These are phyloP conservation scores for Lepilemur ruficaudatus DNA, from an alignment of 2,797 vertebrate genomes.

Conservation along the genomic window DNA sequence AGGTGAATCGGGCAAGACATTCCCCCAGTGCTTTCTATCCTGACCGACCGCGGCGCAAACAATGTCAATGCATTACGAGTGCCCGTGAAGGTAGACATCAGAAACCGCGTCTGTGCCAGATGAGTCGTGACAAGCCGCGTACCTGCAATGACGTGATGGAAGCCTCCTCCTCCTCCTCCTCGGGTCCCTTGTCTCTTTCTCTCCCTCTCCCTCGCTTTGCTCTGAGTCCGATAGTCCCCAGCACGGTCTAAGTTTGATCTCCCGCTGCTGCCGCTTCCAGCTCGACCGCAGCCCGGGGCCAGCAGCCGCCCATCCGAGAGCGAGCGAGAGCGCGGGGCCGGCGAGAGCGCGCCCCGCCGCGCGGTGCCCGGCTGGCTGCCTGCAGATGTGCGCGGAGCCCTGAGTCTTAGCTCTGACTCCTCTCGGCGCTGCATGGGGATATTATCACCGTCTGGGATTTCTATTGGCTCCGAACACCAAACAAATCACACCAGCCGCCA, in stretches of 20 bases:
- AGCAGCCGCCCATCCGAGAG: conserved; percentile 75
- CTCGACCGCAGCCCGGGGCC: not conserved
- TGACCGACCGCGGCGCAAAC: not conserved
- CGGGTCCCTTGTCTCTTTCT: not conserved
- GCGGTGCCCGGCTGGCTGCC: conserved; percentile 28
- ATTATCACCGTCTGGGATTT: conserved; percentile 82
- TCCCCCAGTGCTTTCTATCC: rapidly evolving
- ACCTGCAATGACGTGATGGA: conserved; percentile 76
- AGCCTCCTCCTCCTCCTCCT: not conserved
- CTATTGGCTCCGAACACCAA: conserved; percentile 84
- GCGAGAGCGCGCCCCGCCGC: not conserved
- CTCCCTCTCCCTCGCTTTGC: not conserved
- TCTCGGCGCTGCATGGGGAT: conserved; percentile 82
- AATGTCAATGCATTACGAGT: not conserved
- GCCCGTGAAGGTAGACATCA: not conserved
- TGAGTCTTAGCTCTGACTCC: conserved; percentile 80
- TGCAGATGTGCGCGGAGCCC: conserved; percentile 48
- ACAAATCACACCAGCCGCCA: conserved; percentile 84
- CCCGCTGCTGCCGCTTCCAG: not conserved
- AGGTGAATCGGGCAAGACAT: not conserved
- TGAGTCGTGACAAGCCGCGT: conserved; percentile 12
- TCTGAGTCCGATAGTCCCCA: not conserved
- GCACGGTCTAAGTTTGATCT: not conserved
- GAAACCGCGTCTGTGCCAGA: not conserved
- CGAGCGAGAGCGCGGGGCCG: not conserved